Base-by-base conservation (phyloP, 2,888 invertebrate species). In the Megamerina dolium region DNA sequence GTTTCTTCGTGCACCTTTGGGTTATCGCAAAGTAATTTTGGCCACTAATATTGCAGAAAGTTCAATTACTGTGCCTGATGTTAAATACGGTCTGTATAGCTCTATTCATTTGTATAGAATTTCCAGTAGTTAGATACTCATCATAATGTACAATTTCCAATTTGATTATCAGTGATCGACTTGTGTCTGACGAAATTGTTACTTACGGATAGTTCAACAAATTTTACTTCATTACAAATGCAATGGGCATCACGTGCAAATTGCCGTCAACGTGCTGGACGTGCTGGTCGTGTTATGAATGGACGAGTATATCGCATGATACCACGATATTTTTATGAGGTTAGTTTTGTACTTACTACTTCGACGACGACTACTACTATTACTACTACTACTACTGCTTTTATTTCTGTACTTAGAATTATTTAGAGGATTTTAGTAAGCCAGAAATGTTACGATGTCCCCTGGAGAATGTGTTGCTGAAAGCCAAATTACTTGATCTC, bases 41-140 rank as follows among this genome's bases (percentile, higher is more conserved):
- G 81, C 92, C 1, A 93, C 93, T 6, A 93, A 93, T 68, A 90
- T 93, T 52, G 91, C 92, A 1, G 93, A 93, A 72, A 91, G 90
- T 68, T 91, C 91, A 37, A 85, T 93, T 54, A 93, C 93, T 0
- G 89, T 93, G 6, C 83, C 88, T 0, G 90, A 92, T 66, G 81
- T 91, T 14, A 83, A 81, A 70, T 92, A 87, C 71, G 63, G 61
- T 59, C 47, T 34, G 42, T 30, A 8, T 8, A 6, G 10, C 10
- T 8, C 23, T 8, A 8, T 8, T 23, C 6, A 8, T 23, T 23
- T 8, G 10, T 23, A 23, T 8, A 23, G 6, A 23, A 8, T 23
- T 23, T 23, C 23, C 8, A 23, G 8, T 23, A 8, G 10, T 23
- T 8, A 23, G 10, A 23, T 23, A 8, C 6, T 23, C 10, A 23